Conservation (phyloP, 2,797 vertebrate species). For the Miichthys miiuy region DNA sequence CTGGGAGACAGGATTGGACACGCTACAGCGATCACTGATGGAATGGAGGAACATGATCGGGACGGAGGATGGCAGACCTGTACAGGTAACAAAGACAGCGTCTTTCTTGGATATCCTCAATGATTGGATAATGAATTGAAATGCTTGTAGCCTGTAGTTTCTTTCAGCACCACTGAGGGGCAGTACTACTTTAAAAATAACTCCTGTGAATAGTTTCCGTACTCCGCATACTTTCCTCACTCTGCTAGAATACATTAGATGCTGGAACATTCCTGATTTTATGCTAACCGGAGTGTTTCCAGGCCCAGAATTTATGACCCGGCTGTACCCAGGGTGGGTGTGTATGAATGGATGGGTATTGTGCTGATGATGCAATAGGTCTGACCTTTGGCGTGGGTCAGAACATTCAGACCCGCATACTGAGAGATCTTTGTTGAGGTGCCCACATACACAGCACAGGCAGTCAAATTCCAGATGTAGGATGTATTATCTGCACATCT, state of each 20-base stretch:
- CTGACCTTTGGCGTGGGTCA: conserved; percentile 55
- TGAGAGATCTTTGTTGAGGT: conserved; percentile 65
- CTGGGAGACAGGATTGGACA: conserved; percentile 94
- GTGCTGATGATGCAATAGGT: conserved; percentile 63
- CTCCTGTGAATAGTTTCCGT: neutral
- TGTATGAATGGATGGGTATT: conserved; percentile 63
- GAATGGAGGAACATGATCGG: conserved; percentile 99
- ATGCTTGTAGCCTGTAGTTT: conserved; percentile 26
- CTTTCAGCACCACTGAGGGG: conserved; percentile 66
- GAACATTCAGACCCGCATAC: conserved; percentile 50
- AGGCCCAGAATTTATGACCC: conserved; percentile 13
- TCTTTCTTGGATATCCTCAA: neutral
- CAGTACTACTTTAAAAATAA: conserved; percentile 37
- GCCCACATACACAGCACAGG: conserved; percentile 48
- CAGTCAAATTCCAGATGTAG: conserved; percentile 36
- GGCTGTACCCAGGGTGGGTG: conserved; percentile 12
- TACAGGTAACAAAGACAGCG: conserved; percentile 87
- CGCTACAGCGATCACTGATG: conserved; percentile 91
- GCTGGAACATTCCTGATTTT: conserved; percentile 44
- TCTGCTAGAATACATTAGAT: conserved; percentile 2
- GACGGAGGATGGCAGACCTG: conserved; percentile 87
- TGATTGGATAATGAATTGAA: neutral
- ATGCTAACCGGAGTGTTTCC: conserved; percentile 45
- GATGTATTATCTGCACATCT: conserved; percentile 41
- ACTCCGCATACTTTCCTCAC: neutral